Base-by-base conservation (phyloP, 2,113 vertebrate genomes). In the Ovibos moschatus region DNA sequence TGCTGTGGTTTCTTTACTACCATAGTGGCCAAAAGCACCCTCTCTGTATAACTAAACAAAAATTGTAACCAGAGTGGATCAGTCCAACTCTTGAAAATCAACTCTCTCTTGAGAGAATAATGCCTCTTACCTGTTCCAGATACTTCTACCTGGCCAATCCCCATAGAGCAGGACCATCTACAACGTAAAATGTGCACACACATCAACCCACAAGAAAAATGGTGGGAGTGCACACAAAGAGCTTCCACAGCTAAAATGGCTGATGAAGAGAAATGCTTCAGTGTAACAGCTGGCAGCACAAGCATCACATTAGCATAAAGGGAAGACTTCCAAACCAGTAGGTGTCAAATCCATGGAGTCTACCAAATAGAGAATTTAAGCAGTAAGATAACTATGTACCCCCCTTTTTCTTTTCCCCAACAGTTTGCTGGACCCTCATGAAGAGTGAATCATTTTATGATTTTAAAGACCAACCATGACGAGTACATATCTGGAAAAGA, bases 391-490 rank as follows among this genome's bases (percentile, higher is more conserved):
- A 94, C 36, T 87, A 87, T 17, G 50, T 57, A 93, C 51, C 33
- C 36, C 62, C 82, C 62, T 14, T 82, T 47, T 81, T 91, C 87
- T 55, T 30, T 15, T 1, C 33, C 33, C 50, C 85, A 11, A 84
- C 57, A 91, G 0, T 27, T 33, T 88, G 28, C 30, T 86, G 36
- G 86, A 58, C 15, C 45, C 25, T 94, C 28, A 28, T 71, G 57
- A 51, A 81, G 33, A 90, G 36, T 58, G 79, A 95, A 94, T 87
- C 86, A 89, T 89, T 90, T 50, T 51, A 53, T 64, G 58, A 57
- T 64, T 86, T 92, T 92, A 89, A 96, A 96, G 60, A 19, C 67
- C 84, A 94, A 87, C 51, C 51, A 74, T 27, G 95, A 19, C 11
- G 6, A 95, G 21, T 53, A 45, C 84, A 21, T 27, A 64, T 27